These are phyloP conservation scores for Oreortyx pictus DNA, from an alignment of 2,797 vertebrate species.

Conservation along the genomic window DNA sequence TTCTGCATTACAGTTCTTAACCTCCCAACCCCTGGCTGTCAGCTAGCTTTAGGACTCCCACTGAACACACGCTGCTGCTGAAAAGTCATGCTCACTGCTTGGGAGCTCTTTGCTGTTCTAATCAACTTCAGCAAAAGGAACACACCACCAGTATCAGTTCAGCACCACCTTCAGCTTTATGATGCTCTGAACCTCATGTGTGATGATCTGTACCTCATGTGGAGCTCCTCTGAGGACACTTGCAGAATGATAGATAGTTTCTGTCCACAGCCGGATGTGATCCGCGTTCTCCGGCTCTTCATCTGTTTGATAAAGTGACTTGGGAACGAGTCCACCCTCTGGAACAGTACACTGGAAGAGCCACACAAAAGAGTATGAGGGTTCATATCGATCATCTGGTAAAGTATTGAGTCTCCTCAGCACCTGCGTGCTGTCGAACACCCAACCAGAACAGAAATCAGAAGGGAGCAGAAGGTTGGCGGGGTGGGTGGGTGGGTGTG, in stretches of 20 bases:
- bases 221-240: slow-evolving; percentile 81
- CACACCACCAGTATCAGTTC: rapidly evolving
- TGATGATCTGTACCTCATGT: slow-evolving; percentile 78
- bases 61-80: neutral
- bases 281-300: slow-evolving; percentile 79
- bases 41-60: neutral
- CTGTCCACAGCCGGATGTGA: slow-evolving; percentile 82
- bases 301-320: slow-evolving; percentile 81
- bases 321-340: slow-evolving; percentile 85
- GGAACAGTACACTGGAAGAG: slow-evolving; percentile 81
- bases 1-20: neutral
- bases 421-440: neutral
- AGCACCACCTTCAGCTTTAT: neutral
- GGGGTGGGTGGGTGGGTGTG: neutral
- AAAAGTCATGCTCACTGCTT: neutral
- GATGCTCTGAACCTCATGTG: neutral
- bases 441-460: neutral
- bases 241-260: slow-evolving; percentile 84
- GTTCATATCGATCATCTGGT: neutral
- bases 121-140: neutral
- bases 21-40: neutral
- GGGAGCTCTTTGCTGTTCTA: neutral
- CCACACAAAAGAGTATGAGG: neutral
- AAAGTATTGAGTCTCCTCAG: neutral
- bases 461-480: neutral